Percentiles rank a stretch among this genome's conserved stretches.
Evolutionary conservation across 1,140 invertebrate genomes (phyloP).

Genomic region (Microvelia longipes): DNA sequence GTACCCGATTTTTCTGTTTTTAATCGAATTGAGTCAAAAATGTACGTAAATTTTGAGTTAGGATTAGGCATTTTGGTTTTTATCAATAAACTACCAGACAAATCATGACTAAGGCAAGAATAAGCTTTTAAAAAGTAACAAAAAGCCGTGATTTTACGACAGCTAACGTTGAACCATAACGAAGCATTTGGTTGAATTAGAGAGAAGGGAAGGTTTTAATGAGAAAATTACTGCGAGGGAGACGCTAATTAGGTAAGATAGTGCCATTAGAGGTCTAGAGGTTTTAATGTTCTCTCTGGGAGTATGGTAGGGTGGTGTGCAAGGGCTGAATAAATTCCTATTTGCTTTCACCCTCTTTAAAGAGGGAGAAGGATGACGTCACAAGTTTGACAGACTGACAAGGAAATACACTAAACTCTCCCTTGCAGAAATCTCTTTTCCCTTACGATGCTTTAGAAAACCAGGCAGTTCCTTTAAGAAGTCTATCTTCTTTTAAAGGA

Average conservation of each 20-base stretch:
- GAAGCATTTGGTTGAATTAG: neutral
- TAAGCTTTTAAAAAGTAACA: too few relatives aligned
- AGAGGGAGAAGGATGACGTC: neutral
- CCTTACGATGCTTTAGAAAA: neutral
- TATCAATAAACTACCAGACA: too few relatives aligned
- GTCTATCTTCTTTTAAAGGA: neutral
- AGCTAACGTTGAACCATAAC: neutral
- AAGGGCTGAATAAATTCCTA: neutral
- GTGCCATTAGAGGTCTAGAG: neutral
- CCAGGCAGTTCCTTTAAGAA: neutral
- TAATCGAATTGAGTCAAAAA: too few relatives aligned
- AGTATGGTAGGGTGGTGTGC: neutral
- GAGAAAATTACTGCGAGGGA: neutral
- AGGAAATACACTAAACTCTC: neutral
- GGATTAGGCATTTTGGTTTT: too few relatives aligned
- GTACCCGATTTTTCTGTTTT: too few relatives aligned
- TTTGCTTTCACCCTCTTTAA: neutral
- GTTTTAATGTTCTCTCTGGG: neutral
- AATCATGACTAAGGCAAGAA: too few relatives aligned
- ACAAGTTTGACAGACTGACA: neutral
- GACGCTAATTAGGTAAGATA: neutral
- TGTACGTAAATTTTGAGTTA: too few relatives aligned
- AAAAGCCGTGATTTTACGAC: neutral
- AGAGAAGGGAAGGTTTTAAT: neutral
- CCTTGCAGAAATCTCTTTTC: too few relatives aligned